A percentile compares a stretch with the other conserved stretches of the same genome.
Conservation (phyloP, 2,888 invertebrate species). For the Dione juno region DNA sequence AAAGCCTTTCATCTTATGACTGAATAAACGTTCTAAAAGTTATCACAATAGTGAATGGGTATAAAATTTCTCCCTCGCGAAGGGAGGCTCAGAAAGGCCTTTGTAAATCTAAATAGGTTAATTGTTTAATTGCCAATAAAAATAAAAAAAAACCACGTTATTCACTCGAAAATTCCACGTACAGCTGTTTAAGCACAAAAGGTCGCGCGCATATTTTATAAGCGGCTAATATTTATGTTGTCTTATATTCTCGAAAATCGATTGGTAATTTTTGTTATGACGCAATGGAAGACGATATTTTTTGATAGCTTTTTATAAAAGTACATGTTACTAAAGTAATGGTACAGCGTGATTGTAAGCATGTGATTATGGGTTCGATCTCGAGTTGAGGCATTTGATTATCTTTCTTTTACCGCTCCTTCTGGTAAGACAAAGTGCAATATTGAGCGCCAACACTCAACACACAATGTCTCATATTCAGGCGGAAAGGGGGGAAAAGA, state of each 20-base stretch:
- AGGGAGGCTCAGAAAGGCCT: slow-evolving; percentile 64
- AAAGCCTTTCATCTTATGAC: slow-evolving; percentile 59
- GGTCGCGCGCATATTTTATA: slow-evolving; percentile 45
- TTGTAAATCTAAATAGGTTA: slow-evolving; percentile 75
- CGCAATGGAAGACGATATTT: not conserved
- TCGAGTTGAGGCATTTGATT: too few species aligned
- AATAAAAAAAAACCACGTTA: slow-evolving; percentile 76
- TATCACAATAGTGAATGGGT: slow-evolving; percentile 74
- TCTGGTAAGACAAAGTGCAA: too few species aligned
- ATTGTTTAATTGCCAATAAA: slow-evolving; percentile 83
- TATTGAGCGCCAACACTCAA: too few species aligned
- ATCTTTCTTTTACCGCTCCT: too few species aligned
- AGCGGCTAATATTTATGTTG: slow-evolving; percentile 27
- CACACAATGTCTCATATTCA: too few species aligned
- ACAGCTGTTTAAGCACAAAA: slow-evolving; percentile 49
- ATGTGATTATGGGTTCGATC: too few species aligned
- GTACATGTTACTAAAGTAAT: too few species aligned
- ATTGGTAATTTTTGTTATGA: not conserved
- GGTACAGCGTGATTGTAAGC: too few species aligned
- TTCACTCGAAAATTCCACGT: slow-evolving; percentile 51
- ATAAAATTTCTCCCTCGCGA: slow-evolving; percentile 74
- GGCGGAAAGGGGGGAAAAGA: too few species aligned
- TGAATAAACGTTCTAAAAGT: slow-evolving; percentile 68
- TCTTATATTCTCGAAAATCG: not conserved
- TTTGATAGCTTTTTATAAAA: not conserved